A percentile compares a stretch with the other conserved stretches of the same genome.
phyloP scores from a whole-genome alignment of 2,113 vertebrate genomes.

The western clawed frog (Xenopus tropicalis) region DNA sequence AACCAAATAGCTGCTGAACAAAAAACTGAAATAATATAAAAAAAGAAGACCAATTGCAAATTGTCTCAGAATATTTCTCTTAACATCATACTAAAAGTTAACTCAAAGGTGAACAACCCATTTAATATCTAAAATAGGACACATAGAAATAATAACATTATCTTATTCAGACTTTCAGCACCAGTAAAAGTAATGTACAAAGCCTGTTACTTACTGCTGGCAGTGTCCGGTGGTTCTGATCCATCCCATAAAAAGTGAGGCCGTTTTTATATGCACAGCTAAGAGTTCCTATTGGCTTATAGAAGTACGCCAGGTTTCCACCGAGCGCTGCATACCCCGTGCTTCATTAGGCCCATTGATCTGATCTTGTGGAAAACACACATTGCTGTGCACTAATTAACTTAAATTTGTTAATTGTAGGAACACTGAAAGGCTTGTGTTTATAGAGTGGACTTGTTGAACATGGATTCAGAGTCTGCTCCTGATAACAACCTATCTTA shows the following conservation, averaged over 20 bases:
- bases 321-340: background rate
- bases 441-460: background rate
- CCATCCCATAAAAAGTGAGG: background rate
- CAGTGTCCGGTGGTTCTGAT: conserved; percentile 7
- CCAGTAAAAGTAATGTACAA: too few species aligned
- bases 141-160: too few species aligned
- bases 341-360: conserved; percentile 22
- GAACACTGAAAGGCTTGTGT: background rate
- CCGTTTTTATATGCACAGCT: conserved; percentile 9
- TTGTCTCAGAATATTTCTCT: too few species aligned
- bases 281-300: conserved; percentile 6
- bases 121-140: too few species aligned
- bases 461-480: background rate
- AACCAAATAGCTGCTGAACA: too few species aligned
- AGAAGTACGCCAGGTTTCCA: conserved; percentile 19
- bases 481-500: background rate
- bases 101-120: too few species aligned
- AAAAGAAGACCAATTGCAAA: too few species aligned
- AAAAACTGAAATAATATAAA: too few species aligned
- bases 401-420: conserved; percentile 8
- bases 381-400: conserved; percentile 7
- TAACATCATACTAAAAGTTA: too few species aligned
- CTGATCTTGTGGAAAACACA: background rate
- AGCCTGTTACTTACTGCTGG: conserved; percentile 8
- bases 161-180: too few species aligned